These are phyloP conservation scores for Sardinella longiceps DNA, from an alignment of 2,797 vertebrate species.

Conservation along the genomic window DNA sequence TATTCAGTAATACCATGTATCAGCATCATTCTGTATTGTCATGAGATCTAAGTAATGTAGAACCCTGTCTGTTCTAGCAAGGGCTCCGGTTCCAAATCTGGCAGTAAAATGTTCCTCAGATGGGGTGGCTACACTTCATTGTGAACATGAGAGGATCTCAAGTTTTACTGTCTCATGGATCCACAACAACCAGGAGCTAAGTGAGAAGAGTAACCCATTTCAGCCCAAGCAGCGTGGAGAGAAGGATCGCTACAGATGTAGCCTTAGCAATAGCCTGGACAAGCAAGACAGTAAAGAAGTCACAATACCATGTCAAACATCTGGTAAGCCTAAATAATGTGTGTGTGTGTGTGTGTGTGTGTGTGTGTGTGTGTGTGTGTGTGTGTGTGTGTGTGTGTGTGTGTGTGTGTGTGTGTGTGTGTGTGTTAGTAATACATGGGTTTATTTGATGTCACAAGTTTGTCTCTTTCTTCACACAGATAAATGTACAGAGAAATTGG, in stretches of 20 bases:
- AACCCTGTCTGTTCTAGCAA: neutral
- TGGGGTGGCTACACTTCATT: neutral
- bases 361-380: too few species aligned
- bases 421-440: too few species aligned
- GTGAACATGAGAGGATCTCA: neutral
- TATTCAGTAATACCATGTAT: neutral
- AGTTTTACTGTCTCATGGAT: neutral
- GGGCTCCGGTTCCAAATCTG: constrained; percentile 2
- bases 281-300: neutral
- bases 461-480: neutral
- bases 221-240: neutral
- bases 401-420: too few species aligned
- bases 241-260: neutral
- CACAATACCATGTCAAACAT: neutral
- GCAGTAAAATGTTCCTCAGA: neutral
- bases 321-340: too few species aligned
- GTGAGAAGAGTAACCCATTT: neutral
- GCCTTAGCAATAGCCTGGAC: neutral
- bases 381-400: too few species aligned
- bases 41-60: neutral
- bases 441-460: too few species aligned
- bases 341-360: too few species aligned
- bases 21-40: too few species aligned
- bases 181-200: neutral
- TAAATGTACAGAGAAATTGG: neutral